Conservation (phyloP, 2,888 invertebrate species). For the Mellilla xanthometata region DNA sequence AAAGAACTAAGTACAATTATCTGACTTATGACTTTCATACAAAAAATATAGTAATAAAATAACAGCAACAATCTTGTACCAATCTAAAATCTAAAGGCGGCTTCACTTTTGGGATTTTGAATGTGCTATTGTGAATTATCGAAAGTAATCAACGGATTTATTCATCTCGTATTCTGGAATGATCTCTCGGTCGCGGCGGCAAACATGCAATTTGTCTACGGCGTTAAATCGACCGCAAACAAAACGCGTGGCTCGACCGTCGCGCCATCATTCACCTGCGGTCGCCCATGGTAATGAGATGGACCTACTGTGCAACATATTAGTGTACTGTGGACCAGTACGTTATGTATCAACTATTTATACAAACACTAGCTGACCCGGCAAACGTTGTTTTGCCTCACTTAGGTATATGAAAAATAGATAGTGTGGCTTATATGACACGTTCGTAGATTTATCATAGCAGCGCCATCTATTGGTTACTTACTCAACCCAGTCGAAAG, state of each 20-base stretch:
- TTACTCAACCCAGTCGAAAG: too few relatives aligned
- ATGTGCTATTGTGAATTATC: conserved; percentile 22
- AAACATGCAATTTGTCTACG: conserved; percentile 80
- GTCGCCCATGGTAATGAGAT: conserved; percentile 81
- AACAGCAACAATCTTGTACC: too few relatives aligned
- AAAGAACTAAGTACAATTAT: too few relatives aligned
- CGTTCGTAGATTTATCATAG: too few relatives aligned
- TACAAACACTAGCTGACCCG: too few relatives aligned
- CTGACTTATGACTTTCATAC: too few relatives aligned
- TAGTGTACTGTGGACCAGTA: conserved; percentile 10
- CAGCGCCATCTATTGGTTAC: too few relatives aligned
- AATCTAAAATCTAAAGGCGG: too few relatives aligned
- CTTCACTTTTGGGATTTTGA: not conserved
- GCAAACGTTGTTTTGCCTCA: too few relatives aligned
- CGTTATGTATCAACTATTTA: not conserved
- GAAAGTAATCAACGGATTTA: conserved; percentile 59
- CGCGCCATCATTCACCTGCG: conserved; percentile 79
- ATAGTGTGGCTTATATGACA: too few relatives aligned
- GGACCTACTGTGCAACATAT: conserved; percentile 62
- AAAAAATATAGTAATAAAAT: too few relatives aligned
- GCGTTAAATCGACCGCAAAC: conserved; percentile 82
- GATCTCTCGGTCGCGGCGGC: conserved; percentile 70
- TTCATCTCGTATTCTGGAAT: conserved; percentile 60
- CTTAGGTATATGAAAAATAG: too few relatives aligned
- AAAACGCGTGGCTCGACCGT: conserved; percentile 67